A percentile compares a stretch with the other conserved stretches of the same genome.
Conservation (phyloP, 2,888 invertebrate species). For the Incurvaria masculella region DNA sequence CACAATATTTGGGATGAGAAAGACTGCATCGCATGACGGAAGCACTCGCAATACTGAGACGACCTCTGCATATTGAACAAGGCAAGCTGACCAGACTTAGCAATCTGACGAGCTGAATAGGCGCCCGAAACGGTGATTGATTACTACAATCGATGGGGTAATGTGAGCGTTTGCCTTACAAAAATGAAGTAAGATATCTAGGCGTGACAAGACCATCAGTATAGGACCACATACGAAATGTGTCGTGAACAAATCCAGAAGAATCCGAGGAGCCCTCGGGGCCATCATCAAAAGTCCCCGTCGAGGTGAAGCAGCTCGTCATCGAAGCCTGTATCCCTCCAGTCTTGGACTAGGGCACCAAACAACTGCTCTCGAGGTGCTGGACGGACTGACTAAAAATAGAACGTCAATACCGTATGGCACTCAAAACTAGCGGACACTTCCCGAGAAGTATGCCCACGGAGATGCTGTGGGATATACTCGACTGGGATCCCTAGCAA, state of each 20-base stretch:
- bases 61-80: slow-evolving; percentile 5
- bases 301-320: slow-evolving; percentile 10
- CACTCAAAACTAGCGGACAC: slow-evolving; percentile 3
- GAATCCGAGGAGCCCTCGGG: slow-evolving; percentile 5
- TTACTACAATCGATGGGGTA: slow-evolving; percentile 1
- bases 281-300: slow-evolving; percentile 10
- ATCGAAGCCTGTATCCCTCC: slow-evolving; percentile 12
- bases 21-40: no score
- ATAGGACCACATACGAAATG: slow-evolving; percentile 6
- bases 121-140: slow-evolving; percentile 3
- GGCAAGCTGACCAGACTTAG: no score
- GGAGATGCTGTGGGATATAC: slow-evolving; percentile 10
- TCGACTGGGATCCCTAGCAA: slow-evolving; percentile 11
- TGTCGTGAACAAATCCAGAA: slow-evolving; percentile 3
- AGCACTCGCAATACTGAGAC: slow-evolving; percentile 1
- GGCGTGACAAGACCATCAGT: neutral
- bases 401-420: slow-evolving; percentile 9
- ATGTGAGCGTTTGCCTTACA: neutral
- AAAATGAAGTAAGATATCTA: slow-evolving; percentile 1
- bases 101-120: neutral
- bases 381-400: slow-evolving; percentile 9
- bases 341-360: slow-evolving; percentile 11
- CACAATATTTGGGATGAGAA: no score
- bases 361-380: slow-evolving; percentile 11
- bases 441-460: slow-evolving; percentile 6